Evolutionary conservation across 1,140 invertebrate genomes (phyloP), one percentile per base, ranked within the genome.

Genomic region (Cepaea nemoralis): DNA sequence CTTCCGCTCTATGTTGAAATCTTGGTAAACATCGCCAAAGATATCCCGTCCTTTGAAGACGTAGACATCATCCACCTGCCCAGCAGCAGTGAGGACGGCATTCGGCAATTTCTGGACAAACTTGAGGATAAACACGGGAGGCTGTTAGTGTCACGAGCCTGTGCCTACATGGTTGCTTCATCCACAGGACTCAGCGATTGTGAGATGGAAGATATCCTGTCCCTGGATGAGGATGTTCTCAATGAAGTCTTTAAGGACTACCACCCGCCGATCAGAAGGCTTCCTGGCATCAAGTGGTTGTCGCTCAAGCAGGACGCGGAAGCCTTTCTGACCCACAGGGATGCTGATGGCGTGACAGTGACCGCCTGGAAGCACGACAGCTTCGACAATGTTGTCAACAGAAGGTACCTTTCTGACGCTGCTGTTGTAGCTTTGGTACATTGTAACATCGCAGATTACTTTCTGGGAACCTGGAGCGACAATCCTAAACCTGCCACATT

Each of bases 131-230:
- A 79, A 10, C 85, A 90, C 77, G 90, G 90, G 0, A 55, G 81
- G 24, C 37, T 84, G 0, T 73, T 91, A 6, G 87, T 91, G 22
- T 82, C 84, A 0, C 77, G 96, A 95, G 90, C 96, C 95, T 1
- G 95, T 96, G 85, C 97, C 96, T 89, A 98, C 83, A 71, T 91
- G 42, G 87, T 86, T n/a, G 86, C 88, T 24, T 91, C 89, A 12
- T 79, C 78, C 0, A 89, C 87, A 22, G 91, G 91, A 2, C 83
- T 91, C 33, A 89, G 88, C 48, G 90, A 91, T 82, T 85, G 86
- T 63, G 91, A 91, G 86, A 88, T 91, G 82, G 88, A 89, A 77
- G 91, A 91, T 76, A 76, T 91, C 37, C 77, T 91, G 19, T 90
- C 89, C 35, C 66, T 91, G 19, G 90, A 91, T 77, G 90, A 91